Evolutionary conservation across 2,888 invertebrate genomes (phyloP), one percentile per base, ranked within the genome.

Genomic region (Sphaeridia pumilis): DNA sequence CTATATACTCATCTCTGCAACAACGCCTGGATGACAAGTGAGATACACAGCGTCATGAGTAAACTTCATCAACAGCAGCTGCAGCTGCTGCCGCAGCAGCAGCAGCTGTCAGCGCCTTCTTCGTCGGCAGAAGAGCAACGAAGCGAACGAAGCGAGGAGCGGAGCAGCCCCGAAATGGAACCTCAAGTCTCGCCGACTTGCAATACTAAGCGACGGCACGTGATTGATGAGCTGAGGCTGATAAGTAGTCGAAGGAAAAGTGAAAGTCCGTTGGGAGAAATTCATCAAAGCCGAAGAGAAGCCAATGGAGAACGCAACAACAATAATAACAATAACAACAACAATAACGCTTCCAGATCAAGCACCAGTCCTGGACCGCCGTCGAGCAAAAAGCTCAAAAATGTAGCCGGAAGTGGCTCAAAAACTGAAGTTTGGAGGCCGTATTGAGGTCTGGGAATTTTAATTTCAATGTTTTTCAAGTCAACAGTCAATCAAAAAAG

Each of bases 1-100:
- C 59, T 64, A 17, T 64, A 64, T 54, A 58, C 59, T 20, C 64
- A 64, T 25, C 49, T 64, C 7, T 64, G 64, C 52, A 62, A 59
- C 48, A 64, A 64, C 45, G 64, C 64, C 2, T 64, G 64, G 64
- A 62, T 64, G 61, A 60, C 60, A n/a, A 59, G 53, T 14, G 64
- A 64, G 49, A 59, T 64, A 21, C 64, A 64, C 43, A 64, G 59
- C 35, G 64, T 64, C 35, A 61, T 64, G 60, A 57, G 59, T 22
- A 60, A 62, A 55, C 55, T 64, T 7, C 61, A 61, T 20, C 63
- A 61, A 44, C 63, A 63, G 14, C 63, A 63, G 42, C 60, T 60
- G 47, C 54, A 56, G 7, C 60, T 60, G 38, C 57, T 58, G 27
- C 59, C 57, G n/a, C 55, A 58, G 35, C 43, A 41, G 46, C 55